A percentile compares a stretch with the other conserved stretches of the same genome.
phyloP scores from a whole-genome alignment of 2,113 vertebrate genomes.

The Corythoichthys haematopterus region DNA sequence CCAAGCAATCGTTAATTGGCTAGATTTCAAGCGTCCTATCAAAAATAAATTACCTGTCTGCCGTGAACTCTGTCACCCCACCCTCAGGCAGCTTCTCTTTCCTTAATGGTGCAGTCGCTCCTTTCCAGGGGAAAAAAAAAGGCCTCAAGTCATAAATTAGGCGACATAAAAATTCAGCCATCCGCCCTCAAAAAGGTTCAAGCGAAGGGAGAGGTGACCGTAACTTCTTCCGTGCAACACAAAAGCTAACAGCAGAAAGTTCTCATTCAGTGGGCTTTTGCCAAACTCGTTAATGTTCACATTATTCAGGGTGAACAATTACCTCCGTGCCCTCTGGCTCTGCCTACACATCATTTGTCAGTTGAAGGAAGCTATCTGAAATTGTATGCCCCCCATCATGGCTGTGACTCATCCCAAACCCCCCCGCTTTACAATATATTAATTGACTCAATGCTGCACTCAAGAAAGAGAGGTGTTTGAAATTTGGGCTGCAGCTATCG shows the following conservation, averaged over 20 bases:
- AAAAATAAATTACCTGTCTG: constrained; percentile 8
- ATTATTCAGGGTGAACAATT: constrained; percentile 5
- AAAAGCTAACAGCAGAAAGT: not conserved
- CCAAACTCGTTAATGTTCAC: constrained; percentile 6
- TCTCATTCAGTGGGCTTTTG: not conserved
- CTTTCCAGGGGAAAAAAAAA: not conserved
- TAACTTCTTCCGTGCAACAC: not conserved
- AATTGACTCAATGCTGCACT: not conserved
- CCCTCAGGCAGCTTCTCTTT: constrained; percentile 8
- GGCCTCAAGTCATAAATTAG: not conserved
- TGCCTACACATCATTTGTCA: constrained; percentile 1
- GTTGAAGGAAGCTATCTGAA: not conserved
- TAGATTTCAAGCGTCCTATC: not conserved
- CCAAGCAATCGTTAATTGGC: not conserved
- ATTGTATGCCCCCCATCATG: constrained; percentile 1
- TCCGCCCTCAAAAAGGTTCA: not conserved
- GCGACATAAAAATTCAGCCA: not conserved
- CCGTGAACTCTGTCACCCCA: constrained; percentile 1
- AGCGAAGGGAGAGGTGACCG: not conserved
- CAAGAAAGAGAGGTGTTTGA: not conserved
- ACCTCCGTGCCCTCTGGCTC: constrained; percentile 10
- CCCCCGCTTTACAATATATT: not conserved
- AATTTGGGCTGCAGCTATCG: too few species aligned
- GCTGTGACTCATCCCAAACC: not conserved
- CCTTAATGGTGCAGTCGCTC: not conserved